Conservation (phyloP, 2,888 invertebrate species). For the Cephus nigrinus region DNA sequence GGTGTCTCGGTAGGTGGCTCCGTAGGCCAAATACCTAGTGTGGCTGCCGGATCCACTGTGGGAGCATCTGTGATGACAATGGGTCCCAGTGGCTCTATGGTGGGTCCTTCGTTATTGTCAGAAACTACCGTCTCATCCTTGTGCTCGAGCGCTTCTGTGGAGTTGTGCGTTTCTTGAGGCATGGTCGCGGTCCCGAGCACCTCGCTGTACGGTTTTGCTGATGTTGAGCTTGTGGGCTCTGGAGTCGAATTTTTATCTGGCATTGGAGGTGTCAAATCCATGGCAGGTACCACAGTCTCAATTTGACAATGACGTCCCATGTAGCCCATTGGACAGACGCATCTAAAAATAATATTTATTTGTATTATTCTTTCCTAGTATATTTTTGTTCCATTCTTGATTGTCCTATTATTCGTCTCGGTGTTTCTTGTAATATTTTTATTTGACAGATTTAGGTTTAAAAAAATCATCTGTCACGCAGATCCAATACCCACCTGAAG, state of each 20-base stretch:
- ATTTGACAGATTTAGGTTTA: neutral
- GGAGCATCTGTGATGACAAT: conserved; percentile 57
- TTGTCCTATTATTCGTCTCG: neutral
- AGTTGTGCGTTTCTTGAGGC: neutral
- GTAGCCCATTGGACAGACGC: conserved; percentile 80
- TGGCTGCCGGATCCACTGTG: conserved; percentile 51
- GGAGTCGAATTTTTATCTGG: conserved; percentile 28
- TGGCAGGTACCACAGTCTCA: conserved; percentile 53
- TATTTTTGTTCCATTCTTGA: neutral
- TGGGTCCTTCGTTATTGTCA: conserved; percentile 4
- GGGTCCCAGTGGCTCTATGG: conserved; percentile 49
- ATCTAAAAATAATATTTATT: conserved; percentile 64
- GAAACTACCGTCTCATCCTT: conserved; percentile 8
- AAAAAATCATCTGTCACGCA: neutral
- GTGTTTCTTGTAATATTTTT: neutral
- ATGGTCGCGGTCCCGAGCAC: neutral
- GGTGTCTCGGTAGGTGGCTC: conserved; percentile 54
- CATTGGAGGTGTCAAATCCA: conserved; percentile 55
- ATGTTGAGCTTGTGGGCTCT: conserved; percentile 21
- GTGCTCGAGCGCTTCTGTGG: conserved; percentile 9
- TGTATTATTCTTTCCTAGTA: neutral
- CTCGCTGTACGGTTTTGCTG: conserved; percentile 24
- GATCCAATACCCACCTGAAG: conserved; percentile 71
- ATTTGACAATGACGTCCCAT: conserved; percentile 83
- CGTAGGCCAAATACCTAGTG: conserved; percentile 62